phyloP scores from a whole-genome alignment of 2,113 vertebrate genomes.

The Potamarius usumacintae region DNA sequence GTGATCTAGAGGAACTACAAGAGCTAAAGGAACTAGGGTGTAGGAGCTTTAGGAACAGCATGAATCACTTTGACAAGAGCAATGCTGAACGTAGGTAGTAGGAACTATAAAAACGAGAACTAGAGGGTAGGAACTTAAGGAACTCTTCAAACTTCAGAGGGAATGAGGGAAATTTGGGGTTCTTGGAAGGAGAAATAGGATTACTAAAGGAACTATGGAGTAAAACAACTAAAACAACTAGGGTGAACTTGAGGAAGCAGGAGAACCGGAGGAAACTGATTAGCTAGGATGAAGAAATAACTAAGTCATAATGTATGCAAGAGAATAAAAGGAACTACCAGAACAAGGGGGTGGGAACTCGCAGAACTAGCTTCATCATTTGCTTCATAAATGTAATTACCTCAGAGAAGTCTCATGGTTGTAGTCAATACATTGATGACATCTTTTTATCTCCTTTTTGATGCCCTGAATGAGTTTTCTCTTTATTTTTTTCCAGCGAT shows the following conservation, averaged over 20 bases:
- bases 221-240: not conserved
- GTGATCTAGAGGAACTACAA: not conserved
- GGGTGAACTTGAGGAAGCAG: not conserved
- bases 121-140: not conserved
- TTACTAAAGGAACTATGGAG: not conserved
- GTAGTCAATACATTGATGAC: not conserved
- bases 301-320: not conserved
- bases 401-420: not conserved
- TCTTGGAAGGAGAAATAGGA: not conserved
- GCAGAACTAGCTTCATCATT: not conserved
- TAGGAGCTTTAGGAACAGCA: not conserved
- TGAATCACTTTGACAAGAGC: not conserved
- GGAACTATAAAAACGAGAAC: not conserved
- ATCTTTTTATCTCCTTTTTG: not conserved
- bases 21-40: not conserved
- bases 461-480: not conserved
- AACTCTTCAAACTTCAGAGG: not conserved
- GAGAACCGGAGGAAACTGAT: not conserved
- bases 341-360: not conserved
- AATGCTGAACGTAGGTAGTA: not conserved
- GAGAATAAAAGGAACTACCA: not conserved
- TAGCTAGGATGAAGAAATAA: not conserved
- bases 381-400: not conserved
- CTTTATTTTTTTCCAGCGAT: slow-evolving; percentile 77
- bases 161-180: not conserved